These are phyloP conservation scores for Cerastis leucographa DNA, from an alignment of 2,888 invertebrate genomes.

Conservation along the genomic window DNA sequence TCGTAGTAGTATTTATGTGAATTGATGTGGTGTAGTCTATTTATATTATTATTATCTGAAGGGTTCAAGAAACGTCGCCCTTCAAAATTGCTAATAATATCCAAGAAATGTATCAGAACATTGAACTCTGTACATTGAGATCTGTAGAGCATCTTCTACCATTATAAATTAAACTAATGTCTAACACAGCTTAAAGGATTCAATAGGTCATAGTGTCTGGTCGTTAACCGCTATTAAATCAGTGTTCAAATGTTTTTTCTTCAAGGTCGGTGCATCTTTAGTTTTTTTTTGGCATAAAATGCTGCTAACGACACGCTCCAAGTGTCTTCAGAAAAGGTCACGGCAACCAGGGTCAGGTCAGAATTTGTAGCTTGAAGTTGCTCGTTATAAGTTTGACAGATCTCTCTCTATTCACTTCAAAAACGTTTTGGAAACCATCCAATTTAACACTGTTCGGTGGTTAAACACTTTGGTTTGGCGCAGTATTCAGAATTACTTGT, in stretches of 20 bases:
- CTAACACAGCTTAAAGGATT: constrained; percentile 17
- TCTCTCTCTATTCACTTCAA: constrained; percentile 38
- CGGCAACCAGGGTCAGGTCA: constrained; percentile 51
- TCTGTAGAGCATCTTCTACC: constrained; percentile 28
- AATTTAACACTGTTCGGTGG: constrained; percentile 48
- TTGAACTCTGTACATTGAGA: constrained; percentile 53
- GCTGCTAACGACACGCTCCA: constrained; percentile 16
- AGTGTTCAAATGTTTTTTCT: constrained; percentile 2
- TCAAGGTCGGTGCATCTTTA: constrained; percentile 21
- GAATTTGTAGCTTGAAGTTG: constrained; percentile 46
- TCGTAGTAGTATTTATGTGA: background rate
- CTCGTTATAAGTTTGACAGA: constrained; percentile 59
- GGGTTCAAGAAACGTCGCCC: constrained; percentile 58
- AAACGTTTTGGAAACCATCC: constrained; percentile 56
- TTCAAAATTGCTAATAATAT: constrained; percentile 65
- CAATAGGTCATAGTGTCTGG: constrained; percentile 26
- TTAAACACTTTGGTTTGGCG: constrained; percentile 36
- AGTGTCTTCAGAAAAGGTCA: constrained; percentile 44
- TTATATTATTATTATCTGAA: constrained; percentile 51
- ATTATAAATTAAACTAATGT: constrained; percentile 28
- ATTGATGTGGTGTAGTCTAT: constrained; percentile 32
- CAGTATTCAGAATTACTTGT: constrained; percentile 42
- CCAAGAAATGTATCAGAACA: constrained; percentile 57
- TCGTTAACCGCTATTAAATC: constrained; percentile 12
- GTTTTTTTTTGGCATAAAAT: constrained; percentile 17